phyloP scores from a whole-genome alignment of 2,113 vertebrate species.

The Turdus rufiventris region DNA sequence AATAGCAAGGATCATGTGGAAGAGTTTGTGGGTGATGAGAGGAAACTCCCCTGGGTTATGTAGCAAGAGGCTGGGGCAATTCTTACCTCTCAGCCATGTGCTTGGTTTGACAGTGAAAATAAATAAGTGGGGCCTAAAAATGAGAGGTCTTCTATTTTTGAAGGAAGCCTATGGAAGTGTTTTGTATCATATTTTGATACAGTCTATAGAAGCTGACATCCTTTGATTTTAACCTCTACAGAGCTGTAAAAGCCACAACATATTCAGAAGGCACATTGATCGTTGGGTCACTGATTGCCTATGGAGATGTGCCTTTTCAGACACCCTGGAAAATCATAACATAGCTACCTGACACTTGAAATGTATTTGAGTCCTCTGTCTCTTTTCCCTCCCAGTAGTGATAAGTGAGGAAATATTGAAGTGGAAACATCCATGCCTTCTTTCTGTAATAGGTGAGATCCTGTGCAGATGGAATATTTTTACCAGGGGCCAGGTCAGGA shows the following conservation, averaged over 20 bases:
- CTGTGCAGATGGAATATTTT: slow-evolving; percentile 42
- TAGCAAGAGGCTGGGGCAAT: not conserved
- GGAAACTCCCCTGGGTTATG: slow-evolving; percentile 10
- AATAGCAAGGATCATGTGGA: slow-evolving; percentile 14
- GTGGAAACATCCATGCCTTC: slow-evolving; percentile 21
- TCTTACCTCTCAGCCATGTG: not conserved
- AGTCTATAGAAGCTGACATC: not conserved
- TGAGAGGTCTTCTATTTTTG: not conserved
- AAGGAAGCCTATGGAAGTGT: not conserved
- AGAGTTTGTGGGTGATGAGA: slow-evolving; percentile 38
- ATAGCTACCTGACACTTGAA: not conserved
- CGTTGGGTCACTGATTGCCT: not conserved
- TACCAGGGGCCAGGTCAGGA: not conserved
- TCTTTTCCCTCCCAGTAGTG: not conserved
- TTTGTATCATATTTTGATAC: not conserved
- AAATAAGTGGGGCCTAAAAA: slow-evolving; percentile 6
- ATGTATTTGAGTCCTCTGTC: not conserved
- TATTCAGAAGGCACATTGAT: not conserved
- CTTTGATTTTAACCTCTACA: slow-evolving; percentile 15
- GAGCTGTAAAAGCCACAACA: not conserved
- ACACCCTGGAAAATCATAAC: slow-evolving; percentile 21
- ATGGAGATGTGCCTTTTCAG: slow-evolving; percentile 3
- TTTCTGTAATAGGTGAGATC: slow-evolving; percentile 8
- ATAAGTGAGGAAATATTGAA: not conserved
- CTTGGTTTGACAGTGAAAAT: slow-evolving; percentile 39